Conservation (phyloP, 1,140 invertebrate species). For the Metopolophium dirhodum region DNA sequence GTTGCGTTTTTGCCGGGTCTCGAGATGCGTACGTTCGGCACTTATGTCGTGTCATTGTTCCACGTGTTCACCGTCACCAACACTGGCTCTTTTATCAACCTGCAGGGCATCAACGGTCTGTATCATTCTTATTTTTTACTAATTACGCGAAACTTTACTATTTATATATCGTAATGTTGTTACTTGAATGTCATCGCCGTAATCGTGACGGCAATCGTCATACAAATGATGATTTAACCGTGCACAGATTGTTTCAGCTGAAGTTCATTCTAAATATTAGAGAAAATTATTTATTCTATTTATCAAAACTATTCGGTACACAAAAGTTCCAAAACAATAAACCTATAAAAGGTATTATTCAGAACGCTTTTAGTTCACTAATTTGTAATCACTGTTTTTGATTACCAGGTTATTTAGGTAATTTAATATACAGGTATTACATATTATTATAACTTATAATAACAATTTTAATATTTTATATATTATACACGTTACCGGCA, state of each 20-base stretch:
- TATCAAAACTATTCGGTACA: too few species aligned
- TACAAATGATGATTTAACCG: background rate
- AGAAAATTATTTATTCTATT: background rate
- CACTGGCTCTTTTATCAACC: background rate
- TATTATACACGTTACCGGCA: too few species aligned
- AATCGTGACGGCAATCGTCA: background rate
- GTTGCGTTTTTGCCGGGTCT: background rate
- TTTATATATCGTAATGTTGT: background rate
- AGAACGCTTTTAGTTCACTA: background rate
- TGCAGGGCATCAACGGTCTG: conserved; percentile 22
- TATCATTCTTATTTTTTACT: background rate
- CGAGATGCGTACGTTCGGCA: background rate
- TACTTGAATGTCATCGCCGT: background rate
- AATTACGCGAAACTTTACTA: background rate
- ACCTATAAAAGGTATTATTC: background rate
- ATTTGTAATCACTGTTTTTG: background rate
- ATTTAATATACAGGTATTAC: background rate
- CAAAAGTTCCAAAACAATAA: background rate
- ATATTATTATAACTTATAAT: too few species aligned
- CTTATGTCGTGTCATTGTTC: background rate
- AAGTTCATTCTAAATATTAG: background rate
- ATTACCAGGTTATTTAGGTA: too few species aligned
- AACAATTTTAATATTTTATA: too few species aligned
- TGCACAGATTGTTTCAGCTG: background rate
- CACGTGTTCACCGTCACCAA: conserved; percentile 15